Percentiles rank a stretch among this genome's conserved stretches.
Evolutionary conservation across 2,113 vertebrate genomes (phyloP).

Genomic region (Atherinomorus stipes): DNA sequence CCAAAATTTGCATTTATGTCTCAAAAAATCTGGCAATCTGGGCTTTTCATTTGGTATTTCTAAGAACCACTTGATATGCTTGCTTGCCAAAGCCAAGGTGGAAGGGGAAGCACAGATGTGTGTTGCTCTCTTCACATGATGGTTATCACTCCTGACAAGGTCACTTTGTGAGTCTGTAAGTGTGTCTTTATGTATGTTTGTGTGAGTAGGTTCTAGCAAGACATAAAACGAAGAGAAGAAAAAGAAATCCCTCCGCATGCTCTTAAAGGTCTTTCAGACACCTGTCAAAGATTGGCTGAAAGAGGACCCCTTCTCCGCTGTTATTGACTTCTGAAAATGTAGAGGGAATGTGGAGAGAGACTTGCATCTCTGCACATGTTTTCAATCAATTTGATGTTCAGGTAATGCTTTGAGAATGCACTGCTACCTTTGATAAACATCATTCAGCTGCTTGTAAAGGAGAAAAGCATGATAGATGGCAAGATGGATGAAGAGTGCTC

Average conservation of each 20-base stretch:
- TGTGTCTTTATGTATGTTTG: slow-evolving; percentile 24
- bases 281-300: slow-evolving; percentile 68
- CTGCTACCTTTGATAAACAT: slow-evolving; percentile 69
- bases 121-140: slow-evolving; percentile 45
- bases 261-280: slow-evolving; percentile 63
- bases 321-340: slow-evolving; percentile 56
- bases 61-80: slow-evolving; percentile 32
- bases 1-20: slow-evolving; percentile 3
- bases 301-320: slow-evolving; percentile 50
- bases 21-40: slow-evolving; percentile 1
- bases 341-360: slow-evolving; percentile 25
- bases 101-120: slow-evolving; percentile 39
- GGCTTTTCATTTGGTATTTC: slow-evolving; percentile 20
- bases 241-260: slow-evolving; percentile 27
- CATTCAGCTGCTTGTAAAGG: slow-evolving; percentile 35
- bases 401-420: slow-evolving; percentile 63
- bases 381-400: slow-evolving; percentile 58
- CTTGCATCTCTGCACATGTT: slow-evolving; percentile 56
- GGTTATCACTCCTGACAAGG: slow-evolving; percentile 69
- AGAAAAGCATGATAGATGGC: slow-evolving; percentile 55
- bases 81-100: slow-evolving; percentile 22
- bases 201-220: slow-evolving; percentile 22
- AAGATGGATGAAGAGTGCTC: slow-evolving; percentile 17
- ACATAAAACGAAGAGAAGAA: neutral
- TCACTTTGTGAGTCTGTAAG: slow-evolving; percentile 40